phyloP scores from a whole-genome alignment of 2,888 invertebrate genomes.

The Luffia ferchaultella region DNA sequence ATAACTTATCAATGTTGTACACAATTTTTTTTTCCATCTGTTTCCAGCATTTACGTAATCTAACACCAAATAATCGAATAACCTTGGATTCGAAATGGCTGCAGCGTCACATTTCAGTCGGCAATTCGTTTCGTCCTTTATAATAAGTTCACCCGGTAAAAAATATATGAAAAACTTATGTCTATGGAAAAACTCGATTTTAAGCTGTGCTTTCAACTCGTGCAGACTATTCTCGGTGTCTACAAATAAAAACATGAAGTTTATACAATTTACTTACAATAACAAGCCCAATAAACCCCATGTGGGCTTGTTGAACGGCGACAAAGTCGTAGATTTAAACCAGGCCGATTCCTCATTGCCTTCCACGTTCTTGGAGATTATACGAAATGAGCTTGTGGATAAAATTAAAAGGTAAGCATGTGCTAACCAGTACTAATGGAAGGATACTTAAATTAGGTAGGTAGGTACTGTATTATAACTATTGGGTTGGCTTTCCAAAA shows the following conservation, averaged over 20 bases:
- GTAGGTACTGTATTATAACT: no score
- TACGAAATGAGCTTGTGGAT: constrained; percentile 35
- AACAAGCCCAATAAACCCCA: constrained; percentile 65
- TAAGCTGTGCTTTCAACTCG: neutral
- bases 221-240: constrained; percentile 29
- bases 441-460: no score
- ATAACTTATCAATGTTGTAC: neutral
- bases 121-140: neutral
- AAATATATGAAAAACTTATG: neutral
- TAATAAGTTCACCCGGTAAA: neutral
- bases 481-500: no score
- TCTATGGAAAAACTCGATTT: neutral
- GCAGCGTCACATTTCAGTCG: neutral
- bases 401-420: constrained; percentile 38
- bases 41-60: neutral
- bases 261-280: constrained; percentile 72
- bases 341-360: constrained; percentile 56
- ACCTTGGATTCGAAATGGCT: neutral
- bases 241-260: constrained; percentile 64
- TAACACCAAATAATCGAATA: neutral
- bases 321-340: constrained; percentile 73
- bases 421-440: neutral
- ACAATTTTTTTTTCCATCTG: neutral
- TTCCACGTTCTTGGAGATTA: constrained; percentile 45
- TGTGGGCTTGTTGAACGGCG: constrained; percentile 72